Evolutionary conservation across 2,113 vertebrate species (phyloP).

Genomic region (Cathartes aura): DNA sequence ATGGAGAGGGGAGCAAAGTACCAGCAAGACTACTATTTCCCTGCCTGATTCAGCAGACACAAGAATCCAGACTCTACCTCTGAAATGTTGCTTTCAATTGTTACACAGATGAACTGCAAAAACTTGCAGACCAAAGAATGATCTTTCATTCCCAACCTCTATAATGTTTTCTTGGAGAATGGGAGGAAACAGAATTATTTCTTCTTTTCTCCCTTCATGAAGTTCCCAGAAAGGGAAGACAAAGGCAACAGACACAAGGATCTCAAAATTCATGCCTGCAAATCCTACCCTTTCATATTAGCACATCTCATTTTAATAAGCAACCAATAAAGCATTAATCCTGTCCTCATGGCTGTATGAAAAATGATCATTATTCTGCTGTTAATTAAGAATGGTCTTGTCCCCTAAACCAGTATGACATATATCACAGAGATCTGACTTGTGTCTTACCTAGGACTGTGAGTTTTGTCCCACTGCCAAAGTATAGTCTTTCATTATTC

Average conservation of each 20-base stretch:
- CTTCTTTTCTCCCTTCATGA: not conserved
- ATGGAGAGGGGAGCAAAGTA: not conserved
- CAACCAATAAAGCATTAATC: not conserved
- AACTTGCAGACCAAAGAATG: not conserved
- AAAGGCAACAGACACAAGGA: not conserved
- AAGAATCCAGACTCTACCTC: not conserved
- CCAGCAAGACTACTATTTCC: not conserved
- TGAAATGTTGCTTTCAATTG: constrained; percentile 11
- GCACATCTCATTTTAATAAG: not conserved
- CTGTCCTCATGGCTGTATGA: not conserved
- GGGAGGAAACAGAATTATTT: not conserved
- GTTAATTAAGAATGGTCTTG: not conserved
- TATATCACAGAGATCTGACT: not conserved
- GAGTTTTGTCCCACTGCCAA: constrained; percentile 75
- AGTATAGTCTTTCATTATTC: constrained; percentile 65
- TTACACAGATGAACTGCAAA: not conserved
- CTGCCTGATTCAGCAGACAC: not conserved
- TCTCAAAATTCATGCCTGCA: not conserved
- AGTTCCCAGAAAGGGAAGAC: not conserved
- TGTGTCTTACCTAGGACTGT: constrained; percentile 65
- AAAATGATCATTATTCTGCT: not conserved
- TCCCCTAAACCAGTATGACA: not conserved
- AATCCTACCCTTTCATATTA: not conserved
- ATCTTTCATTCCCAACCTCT: not conserved
- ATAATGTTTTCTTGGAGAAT: not conserved